Percentiles rank a stretch among this genome's conserved stretches.
Evolutionary conservation across 2,797 vertebrate genomes (phyloP).

Genomic region (Gadopsis bispinosus): DNA sequence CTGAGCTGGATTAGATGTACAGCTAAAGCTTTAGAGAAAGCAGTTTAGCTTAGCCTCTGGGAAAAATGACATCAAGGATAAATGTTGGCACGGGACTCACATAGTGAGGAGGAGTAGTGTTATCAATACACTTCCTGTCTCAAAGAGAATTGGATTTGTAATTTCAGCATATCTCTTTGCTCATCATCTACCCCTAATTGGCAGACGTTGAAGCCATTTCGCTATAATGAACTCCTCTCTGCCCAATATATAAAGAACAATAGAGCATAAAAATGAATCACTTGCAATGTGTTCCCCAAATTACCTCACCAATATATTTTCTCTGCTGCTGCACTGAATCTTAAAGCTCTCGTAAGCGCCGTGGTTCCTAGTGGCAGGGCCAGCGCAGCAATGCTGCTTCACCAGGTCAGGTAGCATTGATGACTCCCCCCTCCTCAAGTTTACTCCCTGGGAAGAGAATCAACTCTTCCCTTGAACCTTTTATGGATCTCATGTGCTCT

Average conservation of each 20-base stretch:
- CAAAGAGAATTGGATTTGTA: conserved; percentile 49
- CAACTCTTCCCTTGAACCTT: conserved; percentile 17
- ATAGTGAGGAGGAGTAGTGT: background rate
- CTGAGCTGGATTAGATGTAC: background rate
- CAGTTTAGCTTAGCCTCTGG: background rate
- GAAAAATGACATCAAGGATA: conserved; percentile 32
- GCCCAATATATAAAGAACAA: conserved; percentile 53
- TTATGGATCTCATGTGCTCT: conserved; percentile 33
- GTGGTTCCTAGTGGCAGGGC: background rate
- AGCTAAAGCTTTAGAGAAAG: background rate
- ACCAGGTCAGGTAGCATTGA: conserved; percentile 30
- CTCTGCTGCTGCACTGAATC: conserved; percentile 18
- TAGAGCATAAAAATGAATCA: conserved; percentile 56
- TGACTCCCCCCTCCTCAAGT: conserved; percentile 30
- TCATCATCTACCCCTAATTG: conserved; percentile 60
- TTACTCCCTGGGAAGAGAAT: conserved; percentile 27
- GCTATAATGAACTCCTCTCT: conserved; percentile 45
- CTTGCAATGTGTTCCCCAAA: conserved; percentile 28
- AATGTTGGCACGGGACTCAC: conserved; percentile 16
- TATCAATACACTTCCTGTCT: conserved; percentile 31
- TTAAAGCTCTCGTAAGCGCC: background rate
- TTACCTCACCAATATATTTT: background rate
- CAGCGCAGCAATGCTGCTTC: background rate
- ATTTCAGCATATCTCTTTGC: conserved; percentile 46
- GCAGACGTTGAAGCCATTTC: conserved; percentile 41